phyloP scores from a whole-genome alignment of 2,888 invertebrate genomes.

The Platycheirus albimanus region DNA sequence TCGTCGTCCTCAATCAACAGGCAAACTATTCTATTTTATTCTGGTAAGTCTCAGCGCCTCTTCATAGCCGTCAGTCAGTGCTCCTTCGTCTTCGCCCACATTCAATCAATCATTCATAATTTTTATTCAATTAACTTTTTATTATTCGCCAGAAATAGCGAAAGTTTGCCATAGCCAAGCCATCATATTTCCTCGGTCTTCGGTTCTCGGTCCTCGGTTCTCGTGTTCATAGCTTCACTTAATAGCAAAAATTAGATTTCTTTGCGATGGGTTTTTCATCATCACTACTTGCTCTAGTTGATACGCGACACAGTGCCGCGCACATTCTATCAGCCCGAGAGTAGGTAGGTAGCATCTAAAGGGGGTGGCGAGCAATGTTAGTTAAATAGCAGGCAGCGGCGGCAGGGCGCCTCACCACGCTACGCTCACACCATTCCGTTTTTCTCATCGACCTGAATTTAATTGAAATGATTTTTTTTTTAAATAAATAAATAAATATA shows the following conservation, averaged over 20 bases:
- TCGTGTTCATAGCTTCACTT: too few relatives aligned
- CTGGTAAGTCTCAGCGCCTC: slow-evolving; percentile 58
- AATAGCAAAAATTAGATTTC: background rate
- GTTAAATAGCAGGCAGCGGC: too few relatives aligned
- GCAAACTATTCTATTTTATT: slow-evolving; percentile 66
- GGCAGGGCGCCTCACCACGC: slow-evolving; percentile 56
- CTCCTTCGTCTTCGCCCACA: slow-evolving; percentile 29
- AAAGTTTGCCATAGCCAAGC: slow-evolving; percentile 37
- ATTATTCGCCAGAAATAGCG: slow-evolving; percentile 55
- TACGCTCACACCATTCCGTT: slow-evolving; percentile 43
- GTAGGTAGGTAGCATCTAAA: background rate
- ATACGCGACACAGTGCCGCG: slow-evolving; percentile 59
- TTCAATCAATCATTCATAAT: slow-evolving; percentile 58
- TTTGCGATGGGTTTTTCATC: slow-evolving; percentile 36
- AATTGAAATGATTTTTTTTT: slow-evolving; percentile 70
- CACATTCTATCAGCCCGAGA: slow-evolving; percentile 30
- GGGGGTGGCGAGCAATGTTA: background rate
- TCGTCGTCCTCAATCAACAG: slow-evolving; percentile 68
- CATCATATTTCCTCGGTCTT: too few relatives aligned
- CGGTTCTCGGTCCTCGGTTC: too few relatives aligned
- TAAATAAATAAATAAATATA: slow-evolving; percentile 34
- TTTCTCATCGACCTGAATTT: slow-evolving; percentile 70
- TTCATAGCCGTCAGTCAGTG: background rate
- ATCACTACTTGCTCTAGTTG: slow-evolving; percentile 69
- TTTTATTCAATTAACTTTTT: slow-evolving; percentile 55